A percentile compares a stretch with the other conserved stretches of the same genome.
Evolutionary conservation across 2,797 vertebrate genomes (phyloP).

Genomic region (Danionella dracula): DNA sequence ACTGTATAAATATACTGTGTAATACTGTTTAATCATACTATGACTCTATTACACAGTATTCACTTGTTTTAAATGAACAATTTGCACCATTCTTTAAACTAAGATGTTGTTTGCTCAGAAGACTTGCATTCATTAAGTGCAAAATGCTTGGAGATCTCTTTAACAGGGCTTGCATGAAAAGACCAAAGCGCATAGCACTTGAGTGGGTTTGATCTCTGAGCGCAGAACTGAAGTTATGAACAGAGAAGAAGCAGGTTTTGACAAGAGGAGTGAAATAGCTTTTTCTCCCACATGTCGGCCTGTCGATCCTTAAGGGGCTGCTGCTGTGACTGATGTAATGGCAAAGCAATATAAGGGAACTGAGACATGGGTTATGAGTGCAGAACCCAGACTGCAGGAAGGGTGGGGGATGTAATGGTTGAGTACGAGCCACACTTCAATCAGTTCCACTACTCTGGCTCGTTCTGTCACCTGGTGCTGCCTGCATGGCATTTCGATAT

Average conservation of each 20-base stretch:
- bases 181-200: too few species aligned
- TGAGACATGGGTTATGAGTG: constrained; percentile 44
- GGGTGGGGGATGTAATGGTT: constrained; percentile 36
- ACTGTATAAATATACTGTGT: too few species aligned
- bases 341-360: constrained; percentile 57
- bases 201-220: background rate
- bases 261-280: constrained; percentile 24
- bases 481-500: constrained; percentile 47
- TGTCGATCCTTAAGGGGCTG: background rate
- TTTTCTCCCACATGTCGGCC: background rate
- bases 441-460: constrained; percentile 61
- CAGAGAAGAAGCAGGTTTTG: background rate
- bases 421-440: constrained; percentile 47
- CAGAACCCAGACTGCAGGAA: constrained; percentile 38
- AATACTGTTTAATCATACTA: too few species aligned
- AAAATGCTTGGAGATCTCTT: too few species aligned
- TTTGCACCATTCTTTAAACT: too few species aligned
- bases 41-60: too few species aligned
- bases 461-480: constrained; percentile 35
- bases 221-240: background rate
- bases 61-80: too few species aligned
- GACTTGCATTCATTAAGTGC: too few species aligned
- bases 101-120: too few species aligned
- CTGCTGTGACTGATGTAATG: constrained; percentile 56
- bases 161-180: too few species aligned